Evolutionary conservation across 2,113 vertebrate species (phyloP), one percentile per base, ranked within the genome.

Genomic region (Thymallus thymallus): DNA sequence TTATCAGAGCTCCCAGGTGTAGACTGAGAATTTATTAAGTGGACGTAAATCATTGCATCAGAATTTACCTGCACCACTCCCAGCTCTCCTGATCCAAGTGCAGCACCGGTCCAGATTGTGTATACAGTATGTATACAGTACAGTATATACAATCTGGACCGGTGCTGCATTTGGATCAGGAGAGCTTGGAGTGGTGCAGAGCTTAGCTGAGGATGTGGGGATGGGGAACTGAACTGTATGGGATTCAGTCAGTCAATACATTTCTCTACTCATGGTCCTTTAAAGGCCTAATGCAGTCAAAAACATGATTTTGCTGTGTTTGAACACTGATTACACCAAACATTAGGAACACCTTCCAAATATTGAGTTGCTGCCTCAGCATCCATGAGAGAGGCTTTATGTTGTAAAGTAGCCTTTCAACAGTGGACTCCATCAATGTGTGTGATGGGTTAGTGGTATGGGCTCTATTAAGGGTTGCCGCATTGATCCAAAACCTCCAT

Each of bases 51-150:
- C 64, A 66, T 66, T 66, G 6, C 30, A 20, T 66, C 64, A 66
- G 64, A 30, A 66, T 66, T 32, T 26, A 35, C 64, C 35, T 6
- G 64, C 30, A 10, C n/a, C n/a, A n/a, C n/a, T n/a, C n/a, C n/a
- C n/a, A n/a, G n/a, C n/a, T n/a, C n/a, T n/a, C n/a, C n/a, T n/a
- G n/a, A n/a, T n/a, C n/a, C n/a, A n/a, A n/a, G n/a, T n/a, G n/a
- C n/a, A n/a, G n/a, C n/a, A n/a, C n/a, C n/a, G n/a, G n/a, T n/a
- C n/a, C n/a, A n/a, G n/a, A n/a, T n/a, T n/a, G n/a, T n/a, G n/a
- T n/a, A n/a, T n/a, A n/a, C 74, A 75, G 35, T 23, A 74, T 56
- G 55, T 24, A 16, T n/a, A 55, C n/a, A n/a, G n/a, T n/a, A n/a
- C n/a, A n/a, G n/a, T 24, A 16, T 13, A 56, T 20, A 70, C 16